These are phyloP conservation scores for Hylyphantes graminicola DNA, from an alignment of 1,140 invertebrate genomes.

Conservation along the genomic window DNA sequence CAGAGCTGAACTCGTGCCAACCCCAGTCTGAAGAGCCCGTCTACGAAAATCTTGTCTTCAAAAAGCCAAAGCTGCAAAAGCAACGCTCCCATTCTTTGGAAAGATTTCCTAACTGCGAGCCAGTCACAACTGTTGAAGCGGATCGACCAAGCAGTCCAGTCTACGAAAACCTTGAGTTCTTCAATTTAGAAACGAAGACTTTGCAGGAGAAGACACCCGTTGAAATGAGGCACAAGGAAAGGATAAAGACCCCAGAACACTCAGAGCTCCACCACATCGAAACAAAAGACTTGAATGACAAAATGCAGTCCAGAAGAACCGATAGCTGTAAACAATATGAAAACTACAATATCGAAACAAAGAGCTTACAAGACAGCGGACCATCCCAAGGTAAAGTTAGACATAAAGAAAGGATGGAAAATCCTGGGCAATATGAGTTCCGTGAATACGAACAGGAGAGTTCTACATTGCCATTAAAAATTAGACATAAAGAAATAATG, in stretches of 20 bases:
- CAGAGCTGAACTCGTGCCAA: conserved; percentile 47
- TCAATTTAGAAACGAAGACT: not conserved
- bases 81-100: conserved; percentile 73
- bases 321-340: not conserved
- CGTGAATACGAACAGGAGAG: not conserved
- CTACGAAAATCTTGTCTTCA: conserved; percentile 57
- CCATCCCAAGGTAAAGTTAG: not conserved
- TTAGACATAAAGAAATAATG: not conserved
- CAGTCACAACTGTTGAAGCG: too few species aligned
- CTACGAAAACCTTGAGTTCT: conserved; percentile 54
- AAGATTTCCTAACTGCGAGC: conserved; percentile 69
- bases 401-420: too few species aligned
- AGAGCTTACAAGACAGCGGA: too few species aligned
- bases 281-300: not conserved
- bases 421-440: not conserved
- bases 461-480: too few species aligned
- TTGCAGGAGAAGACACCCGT: not conserved
- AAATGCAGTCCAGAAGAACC: not conserved
- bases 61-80: conserved; percentile 59
- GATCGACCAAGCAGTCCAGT: conserved; percentile 20
- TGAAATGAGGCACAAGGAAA: not conserved
- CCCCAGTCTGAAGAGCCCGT: conserved; percentile 50
- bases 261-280: not conserved
- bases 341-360: too few species aligned
- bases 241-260: too few species aligned